Conservation (phyloP, 2,797 vertebrate species). For the Selene dorsalis region DNA sequence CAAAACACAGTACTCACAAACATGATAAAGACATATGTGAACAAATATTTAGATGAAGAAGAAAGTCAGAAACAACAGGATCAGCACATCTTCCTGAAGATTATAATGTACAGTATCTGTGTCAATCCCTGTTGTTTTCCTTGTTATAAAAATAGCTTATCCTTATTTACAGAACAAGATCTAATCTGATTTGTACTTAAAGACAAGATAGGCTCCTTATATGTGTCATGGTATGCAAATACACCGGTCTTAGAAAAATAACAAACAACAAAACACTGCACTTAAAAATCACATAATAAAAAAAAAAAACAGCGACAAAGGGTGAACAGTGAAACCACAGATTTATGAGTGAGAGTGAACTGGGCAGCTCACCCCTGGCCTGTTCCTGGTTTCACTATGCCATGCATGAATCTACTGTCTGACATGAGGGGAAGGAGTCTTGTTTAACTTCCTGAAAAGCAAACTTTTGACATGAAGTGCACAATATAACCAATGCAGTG, state of each 20-base stretch:
- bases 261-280: slow-evolving; percentile 22
- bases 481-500: slow-evolving; percentile 72
- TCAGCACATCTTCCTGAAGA: slow-evolving; percentile 67
- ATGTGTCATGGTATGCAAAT: slow-evolving; percentile 9
- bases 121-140: slow-evolving; percentile 76
- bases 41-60: slow-evolving; percentile 62
- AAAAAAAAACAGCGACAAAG: slow-evolving; percentile 4
- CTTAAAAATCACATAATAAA: slow-evolving; percentile 16
- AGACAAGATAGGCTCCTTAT: slow-evolving; percentile 54
- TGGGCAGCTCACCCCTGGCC: slow-evolving; percentile 35
- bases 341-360: slow-evolving; percentile 71
- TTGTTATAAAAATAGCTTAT: slow-evolving; percentile 59
- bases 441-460: slow-evolving; percentile 80
- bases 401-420: slow-evolving; percentile 70
- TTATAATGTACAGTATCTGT: slow-evolving; percentile 70
- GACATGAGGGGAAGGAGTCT: slow-evolving; percentile 75
- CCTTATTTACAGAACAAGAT: slow-evolving; percentile 67
- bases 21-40: slow-evolving; percentile 40
- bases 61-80: slow-evolving; percentile 59
- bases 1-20: slow-evolving; percentile 23
- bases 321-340: slow-evolving; percentile 55
- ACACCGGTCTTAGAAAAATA: slow-evolving; percentile 21
- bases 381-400: slow-evolving; percentile 78
- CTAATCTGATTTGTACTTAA: slow-evolving; percentile 58
- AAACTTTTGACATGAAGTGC: slow-evolving; percentile 76